A percentile compares a stretch with the other conserved stretches of the same genome.
phyloP scores from a whole-genome alignment of 35 echinoderm and acorn worm genomes.

The Nesometra sesokonis region DNA sequence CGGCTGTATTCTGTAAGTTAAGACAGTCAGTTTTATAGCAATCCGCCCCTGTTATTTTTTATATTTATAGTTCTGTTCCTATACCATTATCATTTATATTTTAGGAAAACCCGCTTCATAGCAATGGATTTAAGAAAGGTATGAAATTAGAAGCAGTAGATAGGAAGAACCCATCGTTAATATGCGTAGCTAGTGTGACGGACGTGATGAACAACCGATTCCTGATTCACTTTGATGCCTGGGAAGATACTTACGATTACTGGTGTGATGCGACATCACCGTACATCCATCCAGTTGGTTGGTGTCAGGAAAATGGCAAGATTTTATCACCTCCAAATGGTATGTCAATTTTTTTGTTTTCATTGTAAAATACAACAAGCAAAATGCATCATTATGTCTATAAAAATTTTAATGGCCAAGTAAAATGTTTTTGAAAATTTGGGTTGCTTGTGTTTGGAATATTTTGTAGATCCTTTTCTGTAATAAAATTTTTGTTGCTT shows the following conservation, averaged over 20 bases:
- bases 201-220: conserved; percentile 92
- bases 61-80: neutral
- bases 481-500: too few relatives aligned
- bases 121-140: conserved; percentile 68
- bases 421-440: too few relatives aligned
- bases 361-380: too few relatives aligned
- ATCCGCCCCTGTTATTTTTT: too few relatives aligned
- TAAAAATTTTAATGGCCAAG: too few relatives aligned
- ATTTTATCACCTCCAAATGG: conserved; percentile 82
- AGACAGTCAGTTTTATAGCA: too few relatives aligned
- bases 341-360: conserved; percentile 31
- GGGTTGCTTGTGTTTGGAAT: too few relatives aligned
- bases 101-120: neutral
- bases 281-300: conserved; percentile 93
- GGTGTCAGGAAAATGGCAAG: conserved; percentile 81
- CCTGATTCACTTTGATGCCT: conserved; percentile 95
- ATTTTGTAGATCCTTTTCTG: too few relatives aligned
- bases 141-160: conserved; percentile 97
- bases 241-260: conserved; percentile 96
- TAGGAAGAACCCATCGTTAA: conserved; percentile 76
- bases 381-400: too few relatives aligned
- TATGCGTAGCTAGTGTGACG: conserved; percentile 89
- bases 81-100: neutral
- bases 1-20: too few relatives aligned
- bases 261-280: conserved; percentile 88